These are phyloP conservation scores for Leucoma salicis DNA, from an alignment of 2,888 invertebrate species.

Conservation along the genomic window DNA sequence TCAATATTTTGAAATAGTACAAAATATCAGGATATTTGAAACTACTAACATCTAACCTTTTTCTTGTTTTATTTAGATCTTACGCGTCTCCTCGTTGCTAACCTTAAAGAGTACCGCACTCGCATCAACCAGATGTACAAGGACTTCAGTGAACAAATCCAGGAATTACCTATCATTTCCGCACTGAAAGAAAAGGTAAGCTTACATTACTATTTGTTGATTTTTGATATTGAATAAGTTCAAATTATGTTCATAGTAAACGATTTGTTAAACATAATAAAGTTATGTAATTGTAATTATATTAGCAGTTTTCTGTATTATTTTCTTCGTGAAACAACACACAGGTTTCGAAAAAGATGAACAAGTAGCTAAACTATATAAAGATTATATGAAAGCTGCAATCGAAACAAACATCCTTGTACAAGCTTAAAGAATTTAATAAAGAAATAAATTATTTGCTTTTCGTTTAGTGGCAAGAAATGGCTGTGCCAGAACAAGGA, in stretches of 20 bases:
- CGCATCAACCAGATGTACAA: slow-evolving; percentile 49
- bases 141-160: slow-evolving; percentile 61
- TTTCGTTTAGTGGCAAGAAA: slow-evolving; percentile 53
- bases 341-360: too few relatives aligned
- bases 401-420: too few relatives aligned
- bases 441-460: background rate
- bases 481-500: slow-evolving; percentile 82
- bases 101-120: slow-evolving; percentile 66
- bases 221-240: background rate
- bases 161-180: slow-evolving; percentile 62
- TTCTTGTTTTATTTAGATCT: slow-evolving; percentile 50
- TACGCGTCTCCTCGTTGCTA: slow-evolving; percentile 62
- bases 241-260: background rate
- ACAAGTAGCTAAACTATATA: too few relatives aligned
- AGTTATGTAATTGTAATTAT: too few relatives aligned
- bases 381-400: too few relatives aligned
- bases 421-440: too few relatives aligned
- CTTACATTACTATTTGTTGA: too few relatives aligned
- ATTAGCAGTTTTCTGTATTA: too few relatives aligned
- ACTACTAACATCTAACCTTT: background rate
- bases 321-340: too few relatives aligned
- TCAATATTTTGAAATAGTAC: too few relatives aligned
- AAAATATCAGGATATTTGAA: too few relatives aligned
- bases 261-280: too few relatives aligned
- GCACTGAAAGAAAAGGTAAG: slow-evolving; percentile 66